phyloP scores from a whole-genome alignment of 1,140 invertebrate species.

The Platyscapa corneri region DNA sequence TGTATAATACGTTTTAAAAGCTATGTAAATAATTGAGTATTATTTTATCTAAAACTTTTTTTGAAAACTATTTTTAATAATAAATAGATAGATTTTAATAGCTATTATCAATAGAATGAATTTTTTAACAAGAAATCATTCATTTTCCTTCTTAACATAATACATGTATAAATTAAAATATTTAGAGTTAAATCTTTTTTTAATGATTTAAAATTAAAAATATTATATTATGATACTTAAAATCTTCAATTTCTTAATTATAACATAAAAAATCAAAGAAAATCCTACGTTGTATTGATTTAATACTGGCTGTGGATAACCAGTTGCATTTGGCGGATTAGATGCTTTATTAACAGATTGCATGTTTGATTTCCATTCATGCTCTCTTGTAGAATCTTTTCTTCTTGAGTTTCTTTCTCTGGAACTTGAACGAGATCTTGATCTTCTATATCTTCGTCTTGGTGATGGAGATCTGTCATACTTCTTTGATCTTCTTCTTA shows the following conservation, averaged over 20 bases:
- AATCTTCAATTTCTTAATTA: too few relatives aligned
- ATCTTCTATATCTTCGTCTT: slow-evolving; percentile 68
- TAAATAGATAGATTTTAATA: too few relatives aligned
- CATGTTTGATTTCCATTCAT: slow-evolving; percentile 65
- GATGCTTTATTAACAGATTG: slow-evolving; percentile 54
- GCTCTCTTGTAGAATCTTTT: slow-evolving; percentile 54
- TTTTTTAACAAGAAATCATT: too few relatives aligned
- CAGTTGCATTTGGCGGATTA: slow-evolving; percentile 55
- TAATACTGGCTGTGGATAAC: slow-evolving; percentile 66
- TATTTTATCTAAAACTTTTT: too few relatives aligned
- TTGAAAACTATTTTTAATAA: too few relatives aligned
- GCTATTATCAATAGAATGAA: too few relatives aligned
- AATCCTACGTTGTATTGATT: slow-evolving; percentile 69
- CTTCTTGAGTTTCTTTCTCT: slow-evolving; percentile 51
- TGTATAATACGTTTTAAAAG: too few relatives aligned
- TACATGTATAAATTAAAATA: too few relatives aligned
- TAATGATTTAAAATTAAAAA: too few relatives aligned
- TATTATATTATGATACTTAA: too few relatives aligned
- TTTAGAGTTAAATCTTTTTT: background rate
- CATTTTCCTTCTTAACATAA: too few relatives aligned
- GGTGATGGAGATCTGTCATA: slow-evolving; percentile 72
- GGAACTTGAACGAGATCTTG: slow-evolving; percentile 65
- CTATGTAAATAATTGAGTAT: too few relatives aligned
- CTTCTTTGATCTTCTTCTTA: slow-evolving; percentile 67
- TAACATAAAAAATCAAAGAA: background rate